A percentile compares a stretch with the other conserved stretches of the same genome.
These are phyloP conservation scores for Esox masquinongy DNA, from an alignment of 2,797 vertebrate species.

Conservation along the genomic window DNA sequence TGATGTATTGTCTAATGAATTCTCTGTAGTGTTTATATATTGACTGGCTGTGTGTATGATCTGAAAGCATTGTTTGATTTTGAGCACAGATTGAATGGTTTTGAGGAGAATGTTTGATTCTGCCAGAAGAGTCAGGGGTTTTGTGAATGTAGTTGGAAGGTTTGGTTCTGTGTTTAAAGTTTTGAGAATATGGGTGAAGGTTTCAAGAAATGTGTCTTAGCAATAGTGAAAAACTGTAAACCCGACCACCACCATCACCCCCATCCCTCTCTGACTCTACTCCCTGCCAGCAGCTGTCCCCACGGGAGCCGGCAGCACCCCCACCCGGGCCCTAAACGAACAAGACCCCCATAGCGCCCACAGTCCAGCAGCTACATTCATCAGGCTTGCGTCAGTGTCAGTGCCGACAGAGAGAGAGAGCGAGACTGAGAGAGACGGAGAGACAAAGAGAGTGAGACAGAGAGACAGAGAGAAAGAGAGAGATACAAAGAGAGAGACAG, in stretches of 20 bases:
- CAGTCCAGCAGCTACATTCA: constrained; percentile 74
- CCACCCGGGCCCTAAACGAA: constrained; percentile 52
- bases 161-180: too few species aligned
- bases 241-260: constrained; percentile 15
- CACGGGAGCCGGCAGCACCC: constrained; percentile 45
- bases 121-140: too few species aligned
- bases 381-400: constrained; percentile 53
- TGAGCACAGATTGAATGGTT: too few species aligned
- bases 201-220: too few species aligned
- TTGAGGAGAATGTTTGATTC: too few species aligned
- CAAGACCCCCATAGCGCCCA: constrained; percentile 56
- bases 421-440: constrained; percentile 34
- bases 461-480: constrained; percentile 20
- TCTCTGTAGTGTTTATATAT: too few species aligned
- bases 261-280: background rate
- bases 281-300: constrained; percentile 8
- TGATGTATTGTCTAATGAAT: too few species aligned
- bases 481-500: constrained; percentile 44
- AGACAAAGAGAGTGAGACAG: constrained; percentile 27
- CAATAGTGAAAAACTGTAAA: too few species aligned
- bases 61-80: too few species aligned
- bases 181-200: too few species aligned
- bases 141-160: too few species aligned
- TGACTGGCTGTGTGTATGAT: too few species aligned
- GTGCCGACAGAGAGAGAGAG: constrained; percentile 24